Evolutionary conservation across 2,797 vertebrate genomes (phyloP).

Genomic region (Neosilurus hyrtlii): DNA sequence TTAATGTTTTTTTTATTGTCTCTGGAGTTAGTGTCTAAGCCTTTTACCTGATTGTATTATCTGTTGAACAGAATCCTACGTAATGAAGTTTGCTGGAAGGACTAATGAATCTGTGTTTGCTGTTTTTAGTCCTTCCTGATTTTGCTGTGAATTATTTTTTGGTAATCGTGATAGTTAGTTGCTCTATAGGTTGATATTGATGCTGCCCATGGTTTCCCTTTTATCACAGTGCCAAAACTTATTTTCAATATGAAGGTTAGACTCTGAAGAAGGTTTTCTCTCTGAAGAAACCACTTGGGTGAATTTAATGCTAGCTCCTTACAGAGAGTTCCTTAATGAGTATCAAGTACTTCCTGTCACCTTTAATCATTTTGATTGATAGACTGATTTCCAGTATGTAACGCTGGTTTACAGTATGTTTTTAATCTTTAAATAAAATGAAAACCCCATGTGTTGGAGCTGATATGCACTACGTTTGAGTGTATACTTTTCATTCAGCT

Average conservation of each 20-base stretch:
- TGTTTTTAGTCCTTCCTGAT: conserved; percentile 62
- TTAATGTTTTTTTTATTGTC: conserved; percentile 59
- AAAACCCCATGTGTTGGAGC: not conserved
- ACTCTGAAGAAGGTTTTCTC: conserved; percentile 1
- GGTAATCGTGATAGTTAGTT: conserved; percentile 44
- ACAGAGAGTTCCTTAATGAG: not conserved
- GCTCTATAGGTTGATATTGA: conserved; percentile 19
- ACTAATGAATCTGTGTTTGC: conserved; percentile 43
- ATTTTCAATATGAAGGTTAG: conserved; percentile 10
- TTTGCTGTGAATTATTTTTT: conserved; percentile 77
- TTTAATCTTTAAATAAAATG: not conserved
- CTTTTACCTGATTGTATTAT: conserved; percentile 70
- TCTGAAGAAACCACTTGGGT: conserved; percentile 27
- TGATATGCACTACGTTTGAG: conserved; percentile 6
- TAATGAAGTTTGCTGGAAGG: conserved; percentile 67
- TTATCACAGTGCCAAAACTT: conserved; percentile 16
- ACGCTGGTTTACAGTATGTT: not conserved
- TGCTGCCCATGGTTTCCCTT: conserved; percentile 34
- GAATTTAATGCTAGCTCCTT: not conserved
- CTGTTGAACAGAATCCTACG: conserved; percentile 79
- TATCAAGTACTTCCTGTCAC: conserved; percentile 1
- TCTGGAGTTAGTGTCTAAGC: conserved; percentile 70
- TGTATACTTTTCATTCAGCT: not conserved
- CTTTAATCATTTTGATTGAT: not conserved
- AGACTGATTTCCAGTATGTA: not conserved